These are phyloP conservation scores for Mionectes olivaceus DNA, from an alignment of 2,797 vertebrate species.

Conservation along the genomic window DNA sequence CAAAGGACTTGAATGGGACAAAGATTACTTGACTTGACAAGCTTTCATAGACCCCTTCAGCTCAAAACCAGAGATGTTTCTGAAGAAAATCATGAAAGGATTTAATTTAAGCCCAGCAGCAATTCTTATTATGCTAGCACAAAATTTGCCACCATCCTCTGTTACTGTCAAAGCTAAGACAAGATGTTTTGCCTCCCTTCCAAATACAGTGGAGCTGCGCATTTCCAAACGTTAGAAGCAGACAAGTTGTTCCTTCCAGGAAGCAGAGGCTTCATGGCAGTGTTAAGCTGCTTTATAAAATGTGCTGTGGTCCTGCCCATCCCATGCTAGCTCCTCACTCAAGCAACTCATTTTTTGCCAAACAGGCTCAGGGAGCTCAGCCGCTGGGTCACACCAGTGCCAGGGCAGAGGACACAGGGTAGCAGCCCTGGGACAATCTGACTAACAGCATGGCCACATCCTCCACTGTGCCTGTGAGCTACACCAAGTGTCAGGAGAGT, in stretches of 20 bases:
- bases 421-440: background rate
- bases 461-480: background rate
- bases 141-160: background rate
- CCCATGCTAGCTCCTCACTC: background rate
- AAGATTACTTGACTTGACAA: constrained; percentile 32
- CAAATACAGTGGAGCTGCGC: background rate
- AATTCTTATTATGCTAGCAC: background rate
- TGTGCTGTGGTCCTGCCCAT: background rate
- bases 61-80: background rate
- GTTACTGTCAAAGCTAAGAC: background rate
- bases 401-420: background rate
- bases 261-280: background rate
- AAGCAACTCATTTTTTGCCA: background rate
- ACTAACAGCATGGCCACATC: background rate
- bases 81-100: constrained; percentile 37
- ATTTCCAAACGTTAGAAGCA: background rate
- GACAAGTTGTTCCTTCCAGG: background rate
- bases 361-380: background rate
- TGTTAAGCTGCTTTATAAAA: background rate
- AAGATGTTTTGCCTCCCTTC: background rate
- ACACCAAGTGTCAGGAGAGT: accelerated
- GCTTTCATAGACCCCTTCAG: constrained; percentile 30
- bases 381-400: background rate
- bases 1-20: constrained; percentile 45
- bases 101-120: constrained; percentile 27